Conservation (phyloP, 2,797 vertebrate species). For the Capromys pilorides region DNA sequence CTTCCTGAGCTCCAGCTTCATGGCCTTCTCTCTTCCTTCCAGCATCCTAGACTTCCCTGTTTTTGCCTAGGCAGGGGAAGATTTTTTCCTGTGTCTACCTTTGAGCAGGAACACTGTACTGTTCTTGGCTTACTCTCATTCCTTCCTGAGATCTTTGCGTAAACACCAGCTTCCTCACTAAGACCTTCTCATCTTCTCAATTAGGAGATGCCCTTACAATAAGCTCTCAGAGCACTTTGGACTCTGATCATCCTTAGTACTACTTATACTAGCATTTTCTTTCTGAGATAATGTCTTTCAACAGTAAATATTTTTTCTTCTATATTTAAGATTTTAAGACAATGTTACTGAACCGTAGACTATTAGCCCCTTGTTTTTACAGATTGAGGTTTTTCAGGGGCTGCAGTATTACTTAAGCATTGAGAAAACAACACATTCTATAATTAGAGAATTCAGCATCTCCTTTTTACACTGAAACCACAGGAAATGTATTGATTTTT, state of each 20-base stretch:
- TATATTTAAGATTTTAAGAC: constrained; percentile 16
- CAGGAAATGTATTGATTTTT: background rate
- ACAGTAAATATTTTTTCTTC: background rate
- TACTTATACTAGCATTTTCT: background rate
- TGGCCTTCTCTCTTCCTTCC: background rate
- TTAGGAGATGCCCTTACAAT: background rate
- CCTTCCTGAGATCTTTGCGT: background rate
- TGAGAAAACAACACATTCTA: background rate
- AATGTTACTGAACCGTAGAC: background rate
- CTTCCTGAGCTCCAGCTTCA: background rate
- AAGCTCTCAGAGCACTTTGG: background rate
- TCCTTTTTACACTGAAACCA: background rate
- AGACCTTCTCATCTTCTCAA: background rate
- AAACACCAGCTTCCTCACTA: background rate
- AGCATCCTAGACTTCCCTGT: background rate
- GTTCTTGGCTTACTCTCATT: background rate
- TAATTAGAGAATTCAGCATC: constrained; percentile 29
- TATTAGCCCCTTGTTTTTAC: background rate
- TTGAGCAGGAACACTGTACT: background rate
- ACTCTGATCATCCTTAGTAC: background rate
- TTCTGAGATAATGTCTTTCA: background rate
- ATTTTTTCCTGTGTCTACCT: background rate
- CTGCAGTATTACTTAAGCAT: background rate
- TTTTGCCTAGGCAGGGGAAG: background rate
- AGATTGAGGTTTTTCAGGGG: background rate